These are phyloP conservation scores for Cydia pomonella DNA, from an alignment of 1,140 invertebrate species.

Conservation along the genomic window DNA sequence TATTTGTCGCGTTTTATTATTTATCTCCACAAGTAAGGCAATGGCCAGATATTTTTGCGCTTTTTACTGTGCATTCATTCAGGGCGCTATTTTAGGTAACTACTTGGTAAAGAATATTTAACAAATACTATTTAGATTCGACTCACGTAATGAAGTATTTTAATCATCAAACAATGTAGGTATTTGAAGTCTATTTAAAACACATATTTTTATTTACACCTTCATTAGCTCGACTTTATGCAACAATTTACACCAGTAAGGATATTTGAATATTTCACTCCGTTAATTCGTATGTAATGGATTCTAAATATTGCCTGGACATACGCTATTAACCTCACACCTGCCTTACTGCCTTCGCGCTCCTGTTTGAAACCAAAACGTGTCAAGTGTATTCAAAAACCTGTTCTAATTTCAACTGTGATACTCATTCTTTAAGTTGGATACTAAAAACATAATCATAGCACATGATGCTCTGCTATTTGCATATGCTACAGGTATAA, in stretches of 20 bases:
- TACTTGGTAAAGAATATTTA: no score
- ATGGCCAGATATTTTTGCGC: no score
- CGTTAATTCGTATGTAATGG: slow-evolving; percentile 13
- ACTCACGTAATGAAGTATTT: not conserved
- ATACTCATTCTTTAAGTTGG: not conserved
- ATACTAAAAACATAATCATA: not conserved
- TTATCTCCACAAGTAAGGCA: no score
- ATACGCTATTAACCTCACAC: slow-evolving; percentile 23
- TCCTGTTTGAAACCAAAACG: not conserved
- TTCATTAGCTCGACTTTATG: slow-evolving; percentile 16
- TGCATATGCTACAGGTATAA: not conserved
- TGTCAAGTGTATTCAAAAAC: not conserved
- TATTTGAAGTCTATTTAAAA: not conserved
- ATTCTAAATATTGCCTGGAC: slow-evolving; percentile 17
- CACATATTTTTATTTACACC: not conserved
- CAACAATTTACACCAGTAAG: slow-evolving; percentile 22
- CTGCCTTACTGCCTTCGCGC: not conserved
- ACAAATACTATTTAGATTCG: not conserved
- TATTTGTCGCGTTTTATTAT: no score
- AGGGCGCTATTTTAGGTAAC: no score
- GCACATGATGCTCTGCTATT: not conserved
- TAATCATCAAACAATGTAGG: not conserved
- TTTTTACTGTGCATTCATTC: no score
- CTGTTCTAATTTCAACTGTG: not conserved
- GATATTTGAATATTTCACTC: slow-evolving; percentile 7